Evolutionary conservation across 1,140 invertebrate species (phyloP).

Genomic region (Periplaneta americana): DNA sequence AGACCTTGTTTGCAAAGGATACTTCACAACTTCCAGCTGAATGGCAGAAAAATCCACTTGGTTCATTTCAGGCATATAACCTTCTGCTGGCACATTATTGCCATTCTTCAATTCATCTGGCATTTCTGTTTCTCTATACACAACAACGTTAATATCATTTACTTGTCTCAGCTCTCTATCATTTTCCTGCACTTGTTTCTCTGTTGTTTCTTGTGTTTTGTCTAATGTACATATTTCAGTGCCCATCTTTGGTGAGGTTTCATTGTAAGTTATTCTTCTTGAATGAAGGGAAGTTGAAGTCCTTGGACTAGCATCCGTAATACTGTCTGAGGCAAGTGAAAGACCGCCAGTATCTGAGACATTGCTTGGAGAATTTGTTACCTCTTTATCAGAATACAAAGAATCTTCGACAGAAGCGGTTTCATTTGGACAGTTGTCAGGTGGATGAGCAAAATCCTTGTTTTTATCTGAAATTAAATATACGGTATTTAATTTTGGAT

Average conservation of each 20-base stretch:
- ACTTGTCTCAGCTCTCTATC: background rate
- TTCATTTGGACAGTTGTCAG: background rate
- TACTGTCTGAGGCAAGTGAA: background rate
- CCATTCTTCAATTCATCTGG: background rate
- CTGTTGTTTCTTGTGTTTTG: background rate
- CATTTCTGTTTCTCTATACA: background rate
- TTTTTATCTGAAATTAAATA: background rate
- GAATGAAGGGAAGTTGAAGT: background rate
- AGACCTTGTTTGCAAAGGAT: background rate
- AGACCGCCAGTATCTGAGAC: background rate
- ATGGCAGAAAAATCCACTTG: background rate
- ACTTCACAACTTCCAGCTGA: background rate
- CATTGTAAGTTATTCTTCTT: background rate
- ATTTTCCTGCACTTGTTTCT: background rate
- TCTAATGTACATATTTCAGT: background rate
- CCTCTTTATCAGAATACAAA: background rate
- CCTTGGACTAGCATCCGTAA: background rate
- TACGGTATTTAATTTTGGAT: background rate
- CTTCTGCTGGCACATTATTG: background rate
- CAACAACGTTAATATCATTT: background rate
- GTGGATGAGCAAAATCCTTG: background rate
- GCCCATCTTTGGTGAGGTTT: background rate
- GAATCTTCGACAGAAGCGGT: background rate
- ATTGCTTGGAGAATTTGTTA: background rate
- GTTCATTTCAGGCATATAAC: background rate